These are phyloP conservation scores for Lordiphosa clarofinis DNA, from an alignment of 1,140 invertebrate genomes.

Conservation along the genomic window DNA sequence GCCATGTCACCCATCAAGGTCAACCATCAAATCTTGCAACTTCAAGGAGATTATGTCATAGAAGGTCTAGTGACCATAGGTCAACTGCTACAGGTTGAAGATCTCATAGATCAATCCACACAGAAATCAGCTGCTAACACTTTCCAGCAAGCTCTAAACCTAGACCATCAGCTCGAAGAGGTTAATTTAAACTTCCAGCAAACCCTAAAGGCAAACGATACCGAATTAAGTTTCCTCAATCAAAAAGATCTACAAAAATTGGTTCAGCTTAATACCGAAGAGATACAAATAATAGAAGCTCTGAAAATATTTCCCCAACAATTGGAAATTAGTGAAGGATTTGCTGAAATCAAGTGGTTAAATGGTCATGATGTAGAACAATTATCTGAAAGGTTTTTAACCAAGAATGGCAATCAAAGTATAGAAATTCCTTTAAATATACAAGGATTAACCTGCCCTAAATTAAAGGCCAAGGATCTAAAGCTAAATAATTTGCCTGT, in stretches of 20 bases:
- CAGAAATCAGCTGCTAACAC: conserved; percentile 35
- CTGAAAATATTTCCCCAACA: conserved; percentile 50
- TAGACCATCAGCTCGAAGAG: conserved; percentile 47
- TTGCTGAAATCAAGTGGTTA: conserved; percentile 74
- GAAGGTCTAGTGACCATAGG: conserved; percentile 75
- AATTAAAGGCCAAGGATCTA: conserved; percentile 29
- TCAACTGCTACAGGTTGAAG: conserved; percentile 49
- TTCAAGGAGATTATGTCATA: conserved; percentile 78
- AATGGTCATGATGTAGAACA: conserved; percentile 75
- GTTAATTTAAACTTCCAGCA: conserved; percentile 77
- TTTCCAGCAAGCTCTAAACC: conserved; percentile 35
- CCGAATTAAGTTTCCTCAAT: conserved; percentile 64
- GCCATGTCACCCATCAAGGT: conserved; percentile 78
- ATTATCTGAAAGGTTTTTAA: conserved; percentile 66
- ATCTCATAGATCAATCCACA: conserved; percentile 52
- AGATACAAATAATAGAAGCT: conserved; percentile 59
- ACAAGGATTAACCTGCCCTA: conserved; percentile 11
- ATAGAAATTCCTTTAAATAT: conserved; percentile 56
- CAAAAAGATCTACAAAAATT: conserved; percentile 51
- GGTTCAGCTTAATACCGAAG: conserved; percentile 51
- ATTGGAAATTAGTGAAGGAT: conserved; percentile 62
- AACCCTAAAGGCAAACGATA: conserved; percentile 63
- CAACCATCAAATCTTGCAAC: conserved; percentile 58
- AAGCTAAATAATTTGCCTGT: conserved; percentile 24
- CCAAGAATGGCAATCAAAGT: conserved; percentile 78